phyloP scores from a whole-genome alignment of 2,888 invertebrate species.

The Hipparchia semele region DNA sequence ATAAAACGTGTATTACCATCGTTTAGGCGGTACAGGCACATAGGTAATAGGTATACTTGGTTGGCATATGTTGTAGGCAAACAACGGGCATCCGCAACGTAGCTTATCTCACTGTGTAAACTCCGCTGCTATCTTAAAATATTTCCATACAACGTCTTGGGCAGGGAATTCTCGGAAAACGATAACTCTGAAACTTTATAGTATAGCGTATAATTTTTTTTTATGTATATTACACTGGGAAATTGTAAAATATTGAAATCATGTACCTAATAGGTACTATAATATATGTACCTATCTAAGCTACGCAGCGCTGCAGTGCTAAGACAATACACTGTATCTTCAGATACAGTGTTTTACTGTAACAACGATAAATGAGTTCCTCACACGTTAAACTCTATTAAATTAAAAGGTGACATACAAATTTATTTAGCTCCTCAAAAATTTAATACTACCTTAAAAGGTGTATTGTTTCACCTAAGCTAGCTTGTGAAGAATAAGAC shows the following conservation, averaged over 20 bases:
- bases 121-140: slow-evolving; percentile 71
- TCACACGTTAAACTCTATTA: too few relatives aligned
- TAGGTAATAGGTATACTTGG: slow-evolving; percentile 26
- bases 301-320: too few relatives aligned
- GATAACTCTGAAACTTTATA: slow-evolving; percentile 35
- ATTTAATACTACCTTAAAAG: too few relatives aligned
- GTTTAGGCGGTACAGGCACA: slow-evolving; percentile 20
- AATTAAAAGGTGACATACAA: too few relatives aligned
- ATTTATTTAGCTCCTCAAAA: too few relatives aligned
- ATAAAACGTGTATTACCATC: slow-evolving; percentile 14
- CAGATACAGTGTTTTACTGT: too few relatives aligned
- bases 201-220: slow-evolving; percentile 22
- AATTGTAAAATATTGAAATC: neutral
- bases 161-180: slow-evolving; percentile 64
- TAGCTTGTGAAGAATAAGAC: too few relatives aligned
- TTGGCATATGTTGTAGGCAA: slow-evolving; percentile 39
- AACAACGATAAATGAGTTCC: too few relatives aligned
- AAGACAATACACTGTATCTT: too few relatives aligned
- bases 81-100: slow-evolving; percentile 65
- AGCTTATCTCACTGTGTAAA: slow-evolving; percentile 74
- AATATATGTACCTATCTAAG: too few relatives aligned
- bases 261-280: too few relatives aligned
- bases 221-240: neutral
- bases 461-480: too few relatives aligned
- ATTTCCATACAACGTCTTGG: slow-evolving; percentile 68